Evolutionary conservation across 1,140 invertebrate species (phyloP).

Genomic region (Lepidurus packardi): DNA sequence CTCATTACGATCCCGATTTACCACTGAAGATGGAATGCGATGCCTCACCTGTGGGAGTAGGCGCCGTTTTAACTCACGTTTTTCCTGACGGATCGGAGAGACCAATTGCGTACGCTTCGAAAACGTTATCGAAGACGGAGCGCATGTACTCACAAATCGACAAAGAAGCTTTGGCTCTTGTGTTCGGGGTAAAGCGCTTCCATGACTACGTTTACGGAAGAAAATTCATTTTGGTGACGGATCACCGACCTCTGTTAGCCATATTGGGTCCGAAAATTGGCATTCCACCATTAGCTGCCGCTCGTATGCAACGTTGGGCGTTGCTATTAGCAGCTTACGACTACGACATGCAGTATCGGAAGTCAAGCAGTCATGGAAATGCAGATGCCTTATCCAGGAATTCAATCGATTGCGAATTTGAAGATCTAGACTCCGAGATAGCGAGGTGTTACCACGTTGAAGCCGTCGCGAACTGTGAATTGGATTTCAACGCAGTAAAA

Average conservation of each 20-base stretch:
- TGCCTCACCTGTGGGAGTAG: slow-evolving; percentile 42
- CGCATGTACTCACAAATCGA: slow-evolving; percentile 30
- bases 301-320: slow-evolving; percentile 41
- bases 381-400: slow-evolving; percentile 42
- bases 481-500: neutral
- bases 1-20: slow-evolving; percentile 46
- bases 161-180: slow-evolving; percentile 30
- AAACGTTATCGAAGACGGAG: slow-evolving; percentile 29
- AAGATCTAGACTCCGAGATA: neutral
- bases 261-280: slow-evolving; percentile 43
- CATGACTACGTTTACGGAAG: slow-evolving; percentile 49
- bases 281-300: slow-evolving; percentile 42
- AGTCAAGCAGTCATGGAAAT: slow-evolving; percentile 37
- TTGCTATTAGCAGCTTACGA: slow-evolving; percentile 42
- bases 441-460: slow-evolving; percentile 23
- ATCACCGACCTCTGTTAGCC: slow-evolving; percentile 46
- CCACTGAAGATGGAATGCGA: slow-evolving; percentile 49
- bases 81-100: slow-evolving; percentile 39
- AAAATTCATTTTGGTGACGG: slow-evolving; percentile 46
- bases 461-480: neutral
- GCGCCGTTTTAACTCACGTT: slow-evolving; percentile 42
- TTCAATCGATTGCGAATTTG: neutral
- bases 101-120: slow-evolving; percentile 43
- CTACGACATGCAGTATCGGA: slow-evolving; percentile 42
- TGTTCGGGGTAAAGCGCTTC: slow-evolving; percentile 42